Base-by-base conservation (phyloP, 2,888 invertebrate genomes). In the Lampropteryx suffumata region DNA sequence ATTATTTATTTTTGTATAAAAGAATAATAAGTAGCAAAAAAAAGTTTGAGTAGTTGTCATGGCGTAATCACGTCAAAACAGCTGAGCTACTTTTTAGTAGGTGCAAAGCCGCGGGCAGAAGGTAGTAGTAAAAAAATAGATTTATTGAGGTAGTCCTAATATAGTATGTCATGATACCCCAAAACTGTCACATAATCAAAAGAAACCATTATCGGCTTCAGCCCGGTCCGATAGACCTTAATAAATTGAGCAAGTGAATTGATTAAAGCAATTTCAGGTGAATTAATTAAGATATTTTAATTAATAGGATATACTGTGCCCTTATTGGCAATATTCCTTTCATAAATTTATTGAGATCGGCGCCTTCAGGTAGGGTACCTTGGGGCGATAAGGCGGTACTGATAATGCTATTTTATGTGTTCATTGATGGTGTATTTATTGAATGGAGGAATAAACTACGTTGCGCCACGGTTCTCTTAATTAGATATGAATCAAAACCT, bases 311-410 rank as follows among this genome's bases (percentile, higher is more conserved):
- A 81, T 87, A 75, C 84, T 82, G 84, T 79, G 74, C 82, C 84
- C 86, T 82, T 89, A 90, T 90, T 89, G 89, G 82, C 88, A 87
- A 90, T 89, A 88, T 86, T 88, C 88, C 88, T 88, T 90, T 89
- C 87, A 86, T 86, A 85, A 90, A 89, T 88, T 89, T 89, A 89
- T 90, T 86, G 88, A 86, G 89, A 89, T 82, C 65, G 80, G 81
- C 76, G 74, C 82, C 82, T 85, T 84, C 79, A 81, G 84, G 46
- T 50, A 81, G 73, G 73, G 70, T 69, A 69, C 72, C 74, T 74
- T 70, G 67, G 67, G 71, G 76, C 79, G 87, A 87, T 87, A 86
- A 85, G 82, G 71, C 64, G 51, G 60, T 54, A 56, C 69, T 71
- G 78, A 77, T 81, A 76, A 74, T 72, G 67, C 65, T 65, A 72